Conservation (phyloP, 1,140 invertebrate genomes). For the Macrosteles quadrilineatus region DNA sequence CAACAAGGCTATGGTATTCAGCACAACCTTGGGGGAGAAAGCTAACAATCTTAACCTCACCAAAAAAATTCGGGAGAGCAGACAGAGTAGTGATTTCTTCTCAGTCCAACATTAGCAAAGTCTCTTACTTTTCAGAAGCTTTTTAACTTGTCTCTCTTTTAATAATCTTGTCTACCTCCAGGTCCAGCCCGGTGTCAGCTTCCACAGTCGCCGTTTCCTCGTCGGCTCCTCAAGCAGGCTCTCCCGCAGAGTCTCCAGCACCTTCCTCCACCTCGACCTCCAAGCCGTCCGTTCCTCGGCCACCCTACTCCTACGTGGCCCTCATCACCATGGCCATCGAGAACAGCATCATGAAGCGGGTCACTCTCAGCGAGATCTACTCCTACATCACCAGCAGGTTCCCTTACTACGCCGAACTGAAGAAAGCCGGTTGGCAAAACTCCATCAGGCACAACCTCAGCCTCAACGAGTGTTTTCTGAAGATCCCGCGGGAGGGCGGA, state of each 20-base stretch:
- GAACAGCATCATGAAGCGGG: constrained; percentile 62
- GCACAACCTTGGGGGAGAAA: no score
- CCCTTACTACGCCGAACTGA: constrained; percentile 65
- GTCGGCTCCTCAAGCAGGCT: not conserved
- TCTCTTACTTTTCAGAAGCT: no score
- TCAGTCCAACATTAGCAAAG: no score
- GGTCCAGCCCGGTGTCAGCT: not conserved
- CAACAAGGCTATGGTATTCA: no score
- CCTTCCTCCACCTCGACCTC: constrained; percentile 29
- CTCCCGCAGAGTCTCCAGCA: constrained; percentile 26
- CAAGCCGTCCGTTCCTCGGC: constrained; percentile 26
- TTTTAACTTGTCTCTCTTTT: no score
- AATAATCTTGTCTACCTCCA: no score
- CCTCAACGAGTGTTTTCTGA: constrained; percentile 86
- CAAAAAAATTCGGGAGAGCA: no score
- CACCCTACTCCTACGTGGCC: constrained; percentile 45
- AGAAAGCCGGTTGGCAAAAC: constrained; percentile 89
- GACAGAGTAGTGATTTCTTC: no score
- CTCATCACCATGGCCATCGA: constrained; percentile 46
- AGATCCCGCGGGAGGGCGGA: constrained; percentile 79
- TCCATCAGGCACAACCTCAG: constrained; percentile 90
- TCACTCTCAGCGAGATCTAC: constrained; percentile 96
- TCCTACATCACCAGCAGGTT: constrained; percentile 76
- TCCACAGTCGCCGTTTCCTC: not conserved
- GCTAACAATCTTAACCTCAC: no score